Percentiles rank a stretch among this genome's conserved stretches.
Evolutionary conservation across 2,888 invertebrate genomes (phyloP).

Genomic region (Argyra leucocephala): DNA sequence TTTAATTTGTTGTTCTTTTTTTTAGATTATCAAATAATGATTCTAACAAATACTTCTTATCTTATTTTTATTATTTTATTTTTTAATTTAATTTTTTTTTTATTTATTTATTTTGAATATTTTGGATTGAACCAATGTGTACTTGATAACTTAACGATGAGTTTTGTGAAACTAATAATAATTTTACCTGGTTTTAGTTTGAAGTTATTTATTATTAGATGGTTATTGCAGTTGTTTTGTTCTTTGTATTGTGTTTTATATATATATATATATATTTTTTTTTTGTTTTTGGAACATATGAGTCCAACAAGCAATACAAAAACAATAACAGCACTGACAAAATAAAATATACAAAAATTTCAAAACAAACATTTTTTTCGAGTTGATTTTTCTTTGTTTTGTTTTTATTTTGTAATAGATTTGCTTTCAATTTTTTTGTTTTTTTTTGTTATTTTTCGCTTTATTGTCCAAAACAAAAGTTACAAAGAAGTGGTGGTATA

Average conservation of each 20-base stretch:
- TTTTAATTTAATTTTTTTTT: too few species aligned
- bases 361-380: slow-evolving; percentile 1
- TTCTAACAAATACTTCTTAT: neutral
- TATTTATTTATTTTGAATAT: too few species aligned
- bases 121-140: too few species aligned
- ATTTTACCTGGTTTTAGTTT: neutral
- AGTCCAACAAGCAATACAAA: neutral
- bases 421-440: neutral
- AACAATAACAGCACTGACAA: neutral
- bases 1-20: neutral
- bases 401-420: neutral
- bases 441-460: neutral
- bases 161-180: neutral
- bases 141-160: too few species aligned
- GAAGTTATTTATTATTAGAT: neutral
- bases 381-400: too few species aligned
- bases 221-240: neutral
- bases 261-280: neutral
- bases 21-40: neutral
- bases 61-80: too few species aligned
- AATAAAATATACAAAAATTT: neutral
- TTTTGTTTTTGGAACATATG: neutral
- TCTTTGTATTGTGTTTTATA: neutral
- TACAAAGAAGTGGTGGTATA: neutral
- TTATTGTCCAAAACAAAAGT: neutral